Base-by-base conservation (phyloP, 2,888 invertebrate genomes). In the Acrocyrtus sp. region DNA sequence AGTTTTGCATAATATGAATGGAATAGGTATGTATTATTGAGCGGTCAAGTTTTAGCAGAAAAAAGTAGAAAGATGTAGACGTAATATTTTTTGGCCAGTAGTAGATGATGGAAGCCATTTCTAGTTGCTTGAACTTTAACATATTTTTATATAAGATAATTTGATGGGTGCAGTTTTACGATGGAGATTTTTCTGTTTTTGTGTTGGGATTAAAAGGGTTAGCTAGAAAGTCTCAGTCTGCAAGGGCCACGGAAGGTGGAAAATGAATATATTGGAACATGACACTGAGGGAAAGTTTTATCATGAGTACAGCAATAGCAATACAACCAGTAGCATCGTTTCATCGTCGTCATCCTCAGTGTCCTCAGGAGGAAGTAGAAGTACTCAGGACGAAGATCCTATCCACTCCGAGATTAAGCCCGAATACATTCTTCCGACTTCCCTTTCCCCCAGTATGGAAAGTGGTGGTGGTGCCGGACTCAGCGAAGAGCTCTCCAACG, bases 201-300 rank as follows among this genome's bases (percentile, higher is more conserved):
- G n/a, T n/a, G n/a, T n/a, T n/a, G n/a, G n/a, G n/a, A n/a, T n/a
- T 34, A 34, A 34, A 34, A 34, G 34, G 34, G 12, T 5, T 34
- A 34, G n/a, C n/a, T n/a, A n/a, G n/a, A 53, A 53, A 53, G 41
- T 62, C 51, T 62, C n/a, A n/a, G n/a, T n/a, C 26, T 43, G 17
- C 26, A 3, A 51, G 43, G 41, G 34, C 72, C 68, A 69, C 70
- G 66, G 53, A 48, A 72, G 62, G 75, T 67, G 67, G 77, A 77
- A 77, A 75, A 77, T 77, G 77, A 77, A 77, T 72, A 74, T 74
- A 65, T 77, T 77, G 74, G 72, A 73, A 69, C 69, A 75, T 77
- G 77, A 77, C 65, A 67, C 70, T 66, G 77, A 69, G 48, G 77
- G 72, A 54, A 73, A 73, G 56, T 73, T 67, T 62, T 73, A 73